These are phyloP conservation scores for Chiloscyllium plagiosum DNA, from an alignment of 2,113 vertebrate genomes.

Conservation along the genomic window DNA sequence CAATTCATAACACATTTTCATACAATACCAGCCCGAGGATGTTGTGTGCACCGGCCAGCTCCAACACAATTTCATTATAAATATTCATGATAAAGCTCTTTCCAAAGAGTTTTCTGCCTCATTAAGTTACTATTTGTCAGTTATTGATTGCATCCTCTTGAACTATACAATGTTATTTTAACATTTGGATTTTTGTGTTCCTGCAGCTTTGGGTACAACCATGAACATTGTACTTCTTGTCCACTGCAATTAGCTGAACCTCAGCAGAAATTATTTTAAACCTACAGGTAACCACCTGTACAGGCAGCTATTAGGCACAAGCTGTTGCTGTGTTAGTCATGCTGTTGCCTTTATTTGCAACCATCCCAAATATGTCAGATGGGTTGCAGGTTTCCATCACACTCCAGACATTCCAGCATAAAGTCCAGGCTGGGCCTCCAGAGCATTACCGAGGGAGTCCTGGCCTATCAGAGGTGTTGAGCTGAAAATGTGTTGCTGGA, in stretches of 20 bases:
- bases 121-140: constrained; percentile 21
- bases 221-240: neutral
- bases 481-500: too few species aligned
- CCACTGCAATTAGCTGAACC: neutral
- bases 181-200: neutral
- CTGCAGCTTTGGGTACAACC: neutral
- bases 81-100: constrained; percentile 29
- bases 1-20: neutral
- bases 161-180: neutral
- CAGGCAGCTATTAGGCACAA: neutral
- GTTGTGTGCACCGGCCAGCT: neutral
- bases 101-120: constrained; percentile 25
- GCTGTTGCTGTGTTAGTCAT: neutral
- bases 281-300: neutral
- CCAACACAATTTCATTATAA: constrained; percentile 28
- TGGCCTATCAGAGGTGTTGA: too few species aligned
- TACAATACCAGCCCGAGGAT: neutral
- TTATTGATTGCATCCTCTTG: constrained; percentile 17
- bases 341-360: neutral
- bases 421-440: neutral
- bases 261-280: neutral
- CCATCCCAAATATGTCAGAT: neutral
- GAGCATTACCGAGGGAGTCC: neutral
- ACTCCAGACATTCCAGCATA: neutral
- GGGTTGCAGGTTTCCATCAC: neutral